A percentile compares a stretch with the other conserved stretches of the same genome.
Conservation (phyloP, 2,888 invertebrate species). For the Clusia tigrina region DNA sequence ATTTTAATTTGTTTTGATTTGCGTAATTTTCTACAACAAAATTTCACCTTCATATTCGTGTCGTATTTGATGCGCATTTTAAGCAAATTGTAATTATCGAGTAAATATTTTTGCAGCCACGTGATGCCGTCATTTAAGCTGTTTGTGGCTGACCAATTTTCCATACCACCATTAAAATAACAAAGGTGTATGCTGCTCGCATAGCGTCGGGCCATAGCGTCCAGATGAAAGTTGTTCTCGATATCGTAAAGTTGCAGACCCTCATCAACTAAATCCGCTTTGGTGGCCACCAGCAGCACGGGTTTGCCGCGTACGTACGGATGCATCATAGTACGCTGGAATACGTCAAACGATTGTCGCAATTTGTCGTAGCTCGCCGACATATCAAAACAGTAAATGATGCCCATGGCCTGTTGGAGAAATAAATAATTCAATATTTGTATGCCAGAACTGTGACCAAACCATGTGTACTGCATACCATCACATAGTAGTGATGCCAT, state of each 20-base stretch:
- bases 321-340: constrained; percentile 47
- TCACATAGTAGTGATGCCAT: constrained; percentile 58
- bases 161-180: constrained; percentile 25
- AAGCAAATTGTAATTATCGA: constrained; percentile 37
- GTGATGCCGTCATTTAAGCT: constrained; percentile 24
- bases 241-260: constrained; percentile 58
- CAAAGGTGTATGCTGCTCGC: constrained; percentile 46
- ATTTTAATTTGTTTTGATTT: neutral
- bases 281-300: constrained; percentile 53
- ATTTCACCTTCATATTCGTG: constrained; percentile 48
- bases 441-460: neutral
- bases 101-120: constrained; percentile 45
- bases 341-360: constrained; percentile 41
- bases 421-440: neutral
- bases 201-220: constrained; percentile 45
- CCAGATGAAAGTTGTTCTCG: constrained; percentile 54
- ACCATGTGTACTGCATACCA: constrained; percentile 34
- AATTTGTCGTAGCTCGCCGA: constrained; percentile 41
- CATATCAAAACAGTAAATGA: constrained; percentile 58
- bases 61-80: constrained; percentile 48
- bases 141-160: neutral
- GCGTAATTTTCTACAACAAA: too few species aligned
- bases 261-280: constrained; percentile 45
- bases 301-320: constrained; percentile 53
- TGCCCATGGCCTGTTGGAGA: constrained; percentile 43